Base-by-base conservation (phyloP, 2,888 invertebrate genomes). In the Ecliptopera silaceata region DNA sequence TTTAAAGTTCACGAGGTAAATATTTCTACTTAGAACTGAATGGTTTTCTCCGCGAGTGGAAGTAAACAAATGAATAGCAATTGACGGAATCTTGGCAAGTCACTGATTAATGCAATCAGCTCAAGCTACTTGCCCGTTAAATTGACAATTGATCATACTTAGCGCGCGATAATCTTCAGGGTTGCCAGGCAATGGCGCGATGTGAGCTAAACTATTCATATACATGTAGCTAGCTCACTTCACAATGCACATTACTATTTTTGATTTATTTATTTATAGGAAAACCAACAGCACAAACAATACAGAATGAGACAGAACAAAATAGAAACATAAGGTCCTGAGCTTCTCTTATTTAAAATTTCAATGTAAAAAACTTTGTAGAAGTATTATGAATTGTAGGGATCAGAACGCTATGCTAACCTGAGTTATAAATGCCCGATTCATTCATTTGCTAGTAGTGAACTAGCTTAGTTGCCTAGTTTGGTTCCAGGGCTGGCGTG, bases 121-220 rank as follows among this genome's bases (percentile, higher is more conserved):
- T 76, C 71, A 68, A 78, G 75, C 77, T 76, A 80, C 78, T 83
- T 82, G 80, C 74, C 81, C 80, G 82, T 84, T 82, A 85, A 87
- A 86, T 86, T 86, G 84, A 80, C 81, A 86, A 84, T 87, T 82
- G 86, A 86, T 88, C 85, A 87, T 83, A 86, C 84, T 86, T 86
- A 85, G 84, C 78, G 79, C 77, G 72, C 81, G 79, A 83, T 84
- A 84, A 84, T 84, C 82, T 82, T 80, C 80, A 73, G 77, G 72
- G 75, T 72, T 73, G 75, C 36, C 55, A 54, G 55, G 54, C 50
- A 59, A 59, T 59, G 54, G 50, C 43, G 59, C 45, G 53, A 54
- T 59, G 50, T 50, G 47, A 54, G 38, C 26, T 20, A 43, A 54
- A 54, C 54, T 51, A 50, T 43, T 42, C 29, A 38, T 15, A 44